Base-by-base conservation (phyloP, 2,888 invertebrate species). In the Torymus tubicola region DNA sequence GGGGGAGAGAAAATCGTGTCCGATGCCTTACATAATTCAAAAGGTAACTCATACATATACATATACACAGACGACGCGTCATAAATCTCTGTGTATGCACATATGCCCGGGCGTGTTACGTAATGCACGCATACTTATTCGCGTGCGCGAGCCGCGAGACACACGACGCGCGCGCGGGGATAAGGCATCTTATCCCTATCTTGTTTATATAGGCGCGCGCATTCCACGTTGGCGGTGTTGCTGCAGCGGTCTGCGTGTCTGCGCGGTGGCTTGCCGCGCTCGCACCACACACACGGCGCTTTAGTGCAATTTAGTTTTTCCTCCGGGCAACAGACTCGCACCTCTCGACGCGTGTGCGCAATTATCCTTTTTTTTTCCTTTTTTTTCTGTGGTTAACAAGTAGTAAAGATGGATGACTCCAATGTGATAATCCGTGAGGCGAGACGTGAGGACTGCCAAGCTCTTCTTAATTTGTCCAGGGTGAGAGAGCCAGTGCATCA, bases 401-500 rank as follows among this genome's bases (percentile, higher is more conserved):
- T 16, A 12, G n/a, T 50, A 16, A 31, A 52, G 18, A 61, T 69
- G 75, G 61, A 24, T 16, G 64, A 74, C 11, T 24, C 61, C 82
- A 82, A 83, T 55, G 78, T 86, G 74, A 78, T 77, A 57, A 85
- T 90, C 80, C 87, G 89, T 14, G 86, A 85, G 75, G 88, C 87
- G 4, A 85, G 77, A 55, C 86, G 86, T 16, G 87, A 89, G 76
- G 89, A 90, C 83, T 89, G 90, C 72, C 78, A 82, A 68, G 81
- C 83, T 24, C 86, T 90, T 65, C 84, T 82, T 65, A 63, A 78
- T 55, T 52, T 82, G 55, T 82, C 82, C 13, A 78, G 57, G 78
- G 82, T 82, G 70, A 74, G 65, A 55, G 18, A 42, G 8, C 42
- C 42, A 42, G 42, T 42, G 42, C 42, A 42, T 42, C 61, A 53